Evolutionary conservation across 2,888 invertebrate genomes (phyloP).

Genomic region (Epiblema foenella): DNA sequence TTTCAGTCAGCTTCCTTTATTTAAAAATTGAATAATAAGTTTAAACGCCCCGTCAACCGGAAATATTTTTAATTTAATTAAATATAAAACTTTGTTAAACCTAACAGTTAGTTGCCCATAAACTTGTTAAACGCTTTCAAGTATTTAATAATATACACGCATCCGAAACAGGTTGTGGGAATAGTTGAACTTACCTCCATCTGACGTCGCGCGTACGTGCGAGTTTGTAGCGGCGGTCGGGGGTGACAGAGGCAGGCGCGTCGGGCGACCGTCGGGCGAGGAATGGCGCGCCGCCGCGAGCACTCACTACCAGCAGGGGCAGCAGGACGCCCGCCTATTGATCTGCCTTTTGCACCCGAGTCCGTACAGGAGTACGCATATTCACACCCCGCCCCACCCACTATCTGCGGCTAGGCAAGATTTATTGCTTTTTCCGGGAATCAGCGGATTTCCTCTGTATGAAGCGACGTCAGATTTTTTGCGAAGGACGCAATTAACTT

Average conservation of each 20-base stretch:
- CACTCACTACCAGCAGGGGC: constrained; percentile 51
- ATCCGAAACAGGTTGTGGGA: constrained; percentile 33
- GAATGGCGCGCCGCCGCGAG: constrained; percentile 49
- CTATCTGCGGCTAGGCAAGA: constrained; percentile 71
- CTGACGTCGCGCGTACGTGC: constrained; percentile 8
- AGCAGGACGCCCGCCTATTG: constrained; percentile 71
- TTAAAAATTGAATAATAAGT: background rate
- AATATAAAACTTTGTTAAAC: constrained; percentile 22
- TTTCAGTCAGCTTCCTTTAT: background rate
- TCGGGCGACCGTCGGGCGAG: constrained; percentile 19
- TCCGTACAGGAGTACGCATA: constrained; percentile 57
- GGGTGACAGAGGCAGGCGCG: constrained; percentile 51
- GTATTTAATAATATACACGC: constrained; percentile 11
- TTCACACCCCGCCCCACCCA: constrained; percentile 54
- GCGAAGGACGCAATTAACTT: constrained; percentile 44
- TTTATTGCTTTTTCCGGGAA: constrained; percentile 77
- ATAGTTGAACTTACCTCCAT: constrained; percentile 43
- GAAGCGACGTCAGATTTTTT: constrained; percentile 51
- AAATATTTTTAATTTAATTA: constrained; percentile 18
- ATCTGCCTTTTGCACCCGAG: constrained; percentile 72
- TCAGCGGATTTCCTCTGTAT: constrained; percentile 67
- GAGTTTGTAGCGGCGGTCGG: constrained; percentile 44
- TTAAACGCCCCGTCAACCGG: background rate
- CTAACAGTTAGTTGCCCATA: constrained; percentile 16
- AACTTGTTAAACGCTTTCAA: constrained; percentile 22